phyloP scores from a whole-genome alignment of 1,140 invertebrate species.

The Sitobion miscanthi region DNA sequence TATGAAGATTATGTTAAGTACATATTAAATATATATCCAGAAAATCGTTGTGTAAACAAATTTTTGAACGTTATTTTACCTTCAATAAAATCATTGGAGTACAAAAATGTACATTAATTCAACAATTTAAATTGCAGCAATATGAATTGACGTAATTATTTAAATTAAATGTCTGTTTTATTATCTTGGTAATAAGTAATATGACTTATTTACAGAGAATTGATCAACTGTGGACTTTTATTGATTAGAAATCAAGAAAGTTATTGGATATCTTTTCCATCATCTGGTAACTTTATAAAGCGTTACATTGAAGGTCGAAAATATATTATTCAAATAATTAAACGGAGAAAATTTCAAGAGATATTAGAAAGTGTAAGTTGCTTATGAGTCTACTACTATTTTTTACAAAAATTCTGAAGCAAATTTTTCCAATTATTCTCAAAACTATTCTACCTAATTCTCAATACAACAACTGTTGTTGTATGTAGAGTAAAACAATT shows the following conservation, averaged over 20 bases:
- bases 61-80: constrained; percentile 39
- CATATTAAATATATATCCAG: constrained; percentile 9
- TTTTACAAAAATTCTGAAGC: too few relatives aligned
- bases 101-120: constrained; percentile 3
- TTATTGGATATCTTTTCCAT: constrained; percentile 57
- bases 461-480: too few relatives aligned
- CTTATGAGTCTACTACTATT: neutral
- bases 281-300: constrained; percentile 52
- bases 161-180: neutral
- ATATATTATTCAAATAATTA: constrained; percentile 50
- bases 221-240: constrained; percentile 54
- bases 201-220: constrained; percentile 32
- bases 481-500: too few relatives aligned
- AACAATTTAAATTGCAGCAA: constrained; percentile 48
- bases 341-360: constrained; percentile 53
- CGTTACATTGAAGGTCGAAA: constrained; percentile 41
- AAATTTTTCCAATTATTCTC: too few relatives aligned
- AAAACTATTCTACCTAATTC: neutral
- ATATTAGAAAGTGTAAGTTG: constrained; percentile 55
- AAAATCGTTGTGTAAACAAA: constrained; percentile 15
- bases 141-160: constrained; percentile 44
- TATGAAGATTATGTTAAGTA: constrained; percentile 47
- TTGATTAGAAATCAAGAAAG: constrained; percentile 48
- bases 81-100: constrained; percentile 48
- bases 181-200: neutral